phyloP scores from a whole-genome alignment of 2,113 vertebrate species.

The Ochotona princeps region DNA sequence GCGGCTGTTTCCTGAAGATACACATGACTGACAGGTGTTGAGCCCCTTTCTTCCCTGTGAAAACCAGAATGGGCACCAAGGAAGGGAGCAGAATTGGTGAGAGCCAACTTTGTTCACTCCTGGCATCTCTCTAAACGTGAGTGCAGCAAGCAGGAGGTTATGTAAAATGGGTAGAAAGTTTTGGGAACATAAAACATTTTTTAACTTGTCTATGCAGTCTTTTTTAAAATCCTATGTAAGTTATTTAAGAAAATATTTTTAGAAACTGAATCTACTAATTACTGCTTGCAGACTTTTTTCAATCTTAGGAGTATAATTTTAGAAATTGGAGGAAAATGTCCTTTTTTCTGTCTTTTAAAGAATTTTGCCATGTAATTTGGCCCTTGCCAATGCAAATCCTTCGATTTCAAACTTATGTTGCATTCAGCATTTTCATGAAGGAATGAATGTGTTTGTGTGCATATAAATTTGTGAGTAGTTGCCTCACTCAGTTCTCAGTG shows the following conservation, averaged over 20 bases:
- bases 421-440: background rate
- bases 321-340: background rate
- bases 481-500: background rate
- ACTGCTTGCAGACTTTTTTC: background rate
- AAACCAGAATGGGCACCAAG: background rate
- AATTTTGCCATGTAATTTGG: background rate
- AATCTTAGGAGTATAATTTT: background rate
- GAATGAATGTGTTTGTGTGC: background rate
- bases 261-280: constrained; percentile 28
- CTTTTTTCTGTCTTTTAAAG: background rate
- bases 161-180: background rate
- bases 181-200: background rate
- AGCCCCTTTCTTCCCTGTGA: background rate
- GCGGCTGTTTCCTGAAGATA: background rate
- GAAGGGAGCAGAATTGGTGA: background rate
- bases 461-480: background rate
- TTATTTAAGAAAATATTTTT: constrained; percentile 80
- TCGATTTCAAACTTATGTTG: background rate
- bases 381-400: background rate
- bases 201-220: constrained; percentile 63
- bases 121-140: background rate
- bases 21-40: background rate
- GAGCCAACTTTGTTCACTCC: background rate
- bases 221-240: constrained; percentile 76
- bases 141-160: background rate